These are phyloP conservation scores for Glaucidium brasilianum DNA, from an alignment of 2,113 vertebrate genomes.

Conservation along the genomic window DNA sequence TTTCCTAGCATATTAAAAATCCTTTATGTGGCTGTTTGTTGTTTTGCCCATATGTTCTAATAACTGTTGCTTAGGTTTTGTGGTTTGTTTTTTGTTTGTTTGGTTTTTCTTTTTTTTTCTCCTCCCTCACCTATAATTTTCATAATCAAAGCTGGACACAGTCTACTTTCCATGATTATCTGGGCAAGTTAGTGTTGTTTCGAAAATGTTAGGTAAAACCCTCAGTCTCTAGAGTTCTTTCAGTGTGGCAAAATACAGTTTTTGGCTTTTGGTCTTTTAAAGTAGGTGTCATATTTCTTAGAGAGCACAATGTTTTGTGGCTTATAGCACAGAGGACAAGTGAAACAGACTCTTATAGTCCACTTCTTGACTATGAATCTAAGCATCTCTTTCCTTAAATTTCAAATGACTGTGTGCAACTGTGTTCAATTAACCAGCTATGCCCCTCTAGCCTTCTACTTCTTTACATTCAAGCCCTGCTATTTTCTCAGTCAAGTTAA, in stretches of 20 bases:
- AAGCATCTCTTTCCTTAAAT: not conserved
- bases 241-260: not conserved
- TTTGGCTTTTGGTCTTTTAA: not conserved
- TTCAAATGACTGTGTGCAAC: not conserved
- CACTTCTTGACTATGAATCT: not conserved
- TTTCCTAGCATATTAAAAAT: not conserved
- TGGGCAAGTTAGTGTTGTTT: not conserved
- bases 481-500: not conserved
- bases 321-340: not conserved
- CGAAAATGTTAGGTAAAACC: fast-evolving
- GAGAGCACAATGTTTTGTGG: not conserved
- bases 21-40: not conserved
- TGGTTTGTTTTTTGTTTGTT: not conserved
- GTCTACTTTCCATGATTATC: not conserved
- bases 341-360: not conserved
- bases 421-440: not conserved
- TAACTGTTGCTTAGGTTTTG: not conserved
- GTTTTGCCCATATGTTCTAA: not conserved
- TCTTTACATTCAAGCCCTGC: not conserved
- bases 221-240: not conserved
- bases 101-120: fast-evolving
- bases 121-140: not conserved
- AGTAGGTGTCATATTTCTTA: not conserved
- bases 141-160: not conserved
- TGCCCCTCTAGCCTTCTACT: not conserved